These are phyloP conservation scores for Indri indri DNA, from an alignment of 2,113 vertebrate genomes.

Conservation along the genomic window DNA sequence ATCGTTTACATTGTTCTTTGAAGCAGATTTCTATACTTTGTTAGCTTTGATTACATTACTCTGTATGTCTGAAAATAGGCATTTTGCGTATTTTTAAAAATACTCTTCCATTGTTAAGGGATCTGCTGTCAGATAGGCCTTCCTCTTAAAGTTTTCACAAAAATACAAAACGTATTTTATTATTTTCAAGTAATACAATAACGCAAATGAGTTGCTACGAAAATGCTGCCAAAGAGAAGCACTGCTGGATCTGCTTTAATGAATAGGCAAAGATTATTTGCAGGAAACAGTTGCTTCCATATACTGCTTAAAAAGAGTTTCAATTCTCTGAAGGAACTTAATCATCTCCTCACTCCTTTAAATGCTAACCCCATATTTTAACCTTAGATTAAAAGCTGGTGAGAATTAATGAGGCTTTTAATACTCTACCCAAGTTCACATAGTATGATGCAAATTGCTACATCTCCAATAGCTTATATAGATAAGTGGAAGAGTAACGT, in stretches of 20 bases:
- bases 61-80: background rate
- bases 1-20: conserved; percentile 36
- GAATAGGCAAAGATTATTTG: conserved; percentile 37
- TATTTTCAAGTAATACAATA: conserved; percentile 49
- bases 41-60: conserved; percentile 31
- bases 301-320: background rate
- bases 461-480: conserved; percentile 2
- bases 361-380: background rate
- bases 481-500: background rate
- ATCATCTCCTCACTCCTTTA: background rate
- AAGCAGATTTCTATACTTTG: conserved; percentile 28
- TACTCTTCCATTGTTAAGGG: background rate
- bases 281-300: conserved; percentile 29
- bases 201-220: conserved; percentile 35
- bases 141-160: conserved; percentile 29
- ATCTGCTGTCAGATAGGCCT: background rate
- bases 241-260: background rate
- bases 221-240: conserved; percentile 18
- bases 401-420: conserved; percentile 40
- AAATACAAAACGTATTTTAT: conserved; percentile 37
- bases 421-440: background rate
- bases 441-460: background rate
- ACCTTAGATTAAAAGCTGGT: conserved; percentile 2
- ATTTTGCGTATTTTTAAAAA: background rate
- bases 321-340: conserved; percentile 21